These are phyloP conservation scores for Rugalucina vietnamica DNA, from an alignment of 2,888 invertebrate species.

Conservation along the genomic window DNA sequence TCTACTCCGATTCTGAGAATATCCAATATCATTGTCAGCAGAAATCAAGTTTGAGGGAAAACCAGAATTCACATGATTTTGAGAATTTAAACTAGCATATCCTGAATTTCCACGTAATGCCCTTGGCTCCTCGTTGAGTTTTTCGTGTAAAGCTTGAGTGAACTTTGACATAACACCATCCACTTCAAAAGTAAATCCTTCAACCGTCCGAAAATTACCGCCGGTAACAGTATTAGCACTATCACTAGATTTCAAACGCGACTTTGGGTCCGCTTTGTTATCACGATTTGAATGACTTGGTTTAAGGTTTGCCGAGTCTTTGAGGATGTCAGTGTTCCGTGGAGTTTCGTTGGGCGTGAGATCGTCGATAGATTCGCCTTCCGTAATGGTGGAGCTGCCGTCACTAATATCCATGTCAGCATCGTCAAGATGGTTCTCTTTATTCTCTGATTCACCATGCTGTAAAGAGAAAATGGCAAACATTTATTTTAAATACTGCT, in stretches of 20 bases:
- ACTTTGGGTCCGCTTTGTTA: constrained; percentile 1
- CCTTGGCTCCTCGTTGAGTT: constrained; percentile 61
- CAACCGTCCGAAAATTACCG: constrained; percentile 61
- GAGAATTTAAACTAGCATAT: constrained; percentile 11
- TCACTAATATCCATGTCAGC: constrained; percentile 70
- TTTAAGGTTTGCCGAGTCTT: neutral
- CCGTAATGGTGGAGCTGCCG: constrained; percentile 76
- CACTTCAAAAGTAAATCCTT: constrained; percentile 69
- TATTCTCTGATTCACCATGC: constrained; percentile 63
- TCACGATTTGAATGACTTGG: constrained; percentile 14
- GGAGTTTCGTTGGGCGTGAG: constrained; percentile 70
- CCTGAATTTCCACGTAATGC: constrained; percentile 22
- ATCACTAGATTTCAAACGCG: neutral
- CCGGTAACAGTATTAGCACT: constrained; percentile 2
- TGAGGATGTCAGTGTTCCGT: constrained; percentile 31
- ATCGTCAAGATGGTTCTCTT: constrained; percentile 55
- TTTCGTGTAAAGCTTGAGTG: constrained; percentile 70
- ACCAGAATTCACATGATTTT: neutral
- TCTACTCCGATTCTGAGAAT: constrained; percentile 48
- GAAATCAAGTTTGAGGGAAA: neutral
- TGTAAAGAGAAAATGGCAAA: no score
- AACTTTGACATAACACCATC: constrained; percentile 72
- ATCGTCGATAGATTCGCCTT: constrained; percentile 70
- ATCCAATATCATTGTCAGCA: constrained; percentile 22
- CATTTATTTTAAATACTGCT: no score